Base-by-base conservation (phyloP, 2,888 invertebrate genomes). In the Netelia inedita region DNA sequence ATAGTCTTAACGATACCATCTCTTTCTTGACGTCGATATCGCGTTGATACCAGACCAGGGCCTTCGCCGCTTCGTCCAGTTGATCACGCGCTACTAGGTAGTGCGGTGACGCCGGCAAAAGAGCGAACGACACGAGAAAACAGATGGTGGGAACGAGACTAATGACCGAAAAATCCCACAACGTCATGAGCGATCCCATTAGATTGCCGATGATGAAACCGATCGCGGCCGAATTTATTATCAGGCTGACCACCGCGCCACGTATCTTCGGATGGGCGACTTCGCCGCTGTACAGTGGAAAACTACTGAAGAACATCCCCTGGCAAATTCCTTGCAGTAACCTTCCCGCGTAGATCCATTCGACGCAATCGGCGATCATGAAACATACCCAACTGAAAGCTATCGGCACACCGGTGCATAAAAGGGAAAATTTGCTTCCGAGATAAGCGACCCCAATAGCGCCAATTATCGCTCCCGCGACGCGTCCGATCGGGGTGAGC, bases 231-330 rank as follows among this genome's bases (percentile, higher is more conserved):
- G 83, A 69, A 35, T 86, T 87, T 55, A 87, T 79, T 6, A 85
- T 79, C 14, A 82, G 55, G 16, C 82, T 55, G 11, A 85, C 75
- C 1, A 85, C 14, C 2, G 88, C 89, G 0, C 89, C 91, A 6
- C 91, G 89, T 2, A 92, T 90, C 2, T 81, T 79, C 3, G 92
- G 85, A 19, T 86, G 28, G 2, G 91, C 86, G 63, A 91, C 88
- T 80, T 92, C 92, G 1, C 92, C 91, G 1, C 87, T 75, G 82
- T 87, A 91, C 23, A 92, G 69, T 0, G 91, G 85, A 65, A 89
- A 91, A 28, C 14, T 83, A 46, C 16, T 68, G 69, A 81, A 74
- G n/a, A 43, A 55, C 84, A 85, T 89, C 72, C 83, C 91, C 11
- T 88, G 1, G 9, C 85, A 65, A 11, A 89, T 59, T 5, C 91